phyloP scores from a whole-genome alignment of 2,797 vertebrate species.

The Malacoctenus gilli region DNA sequence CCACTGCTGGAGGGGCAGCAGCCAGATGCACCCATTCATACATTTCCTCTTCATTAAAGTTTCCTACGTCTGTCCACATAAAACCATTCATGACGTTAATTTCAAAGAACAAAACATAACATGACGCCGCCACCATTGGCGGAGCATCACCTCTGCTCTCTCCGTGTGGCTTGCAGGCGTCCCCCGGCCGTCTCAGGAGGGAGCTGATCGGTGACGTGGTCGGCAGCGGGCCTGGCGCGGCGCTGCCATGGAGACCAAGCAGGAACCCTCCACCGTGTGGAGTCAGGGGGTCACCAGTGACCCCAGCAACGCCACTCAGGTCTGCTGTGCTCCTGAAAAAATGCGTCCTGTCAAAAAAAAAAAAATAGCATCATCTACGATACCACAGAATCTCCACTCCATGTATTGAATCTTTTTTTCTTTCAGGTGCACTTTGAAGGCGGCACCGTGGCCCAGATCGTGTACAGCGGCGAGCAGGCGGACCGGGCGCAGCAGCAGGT shows the following conservation, averaged over 20 bases:
- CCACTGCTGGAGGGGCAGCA: too few species aligned
- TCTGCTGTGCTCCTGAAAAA: constrained; percentile 33
- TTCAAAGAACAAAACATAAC: too few species aligned
- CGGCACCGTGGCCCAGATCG: constrained; percentile 92
- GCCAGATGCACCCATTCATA: too few species aligned
- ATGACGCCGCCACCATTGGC: too few species aligned
- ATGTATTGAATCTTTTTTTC: too few species aligned
- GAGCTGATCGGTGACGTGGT: constrained; percentile 47
- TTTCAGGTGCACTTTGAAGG: constrained; percentile 93
- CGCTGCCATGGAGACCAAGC: constrained; percentile 83
- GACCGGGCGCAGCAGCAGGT: constrained; percentile 92
- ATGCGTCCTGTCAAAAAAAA: too few species aligned
- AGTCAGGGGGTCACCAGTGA: constrained; percentile 74
- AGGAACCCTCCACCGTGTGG: constrained; percentile 81
- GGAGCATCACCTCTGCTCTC: too few species aligned
- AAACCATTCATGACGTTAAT: not conserved
- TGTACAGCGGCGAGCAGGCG: constrained; percentile 92
- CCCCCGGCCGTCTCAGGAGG: constrained; percentile 29
- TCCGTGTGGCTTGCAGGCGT: constrained; percentile 42
- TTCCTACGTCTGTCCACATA: too few species aligned
- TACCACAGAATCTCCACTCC: too few species aligned
- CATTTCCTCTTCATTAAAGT: too few species aligned
- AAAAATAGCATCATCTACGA: too few species aligned
- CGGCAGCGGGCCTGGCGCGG: constrained; percentile 41
- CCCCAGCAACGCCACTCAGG: constrained; percentile 76